These are phyloP conservation scores for Drosophila yakuba DNA, from an alignment of 1,140 invertebrate species.

Conservation along the genomic window DNA sequence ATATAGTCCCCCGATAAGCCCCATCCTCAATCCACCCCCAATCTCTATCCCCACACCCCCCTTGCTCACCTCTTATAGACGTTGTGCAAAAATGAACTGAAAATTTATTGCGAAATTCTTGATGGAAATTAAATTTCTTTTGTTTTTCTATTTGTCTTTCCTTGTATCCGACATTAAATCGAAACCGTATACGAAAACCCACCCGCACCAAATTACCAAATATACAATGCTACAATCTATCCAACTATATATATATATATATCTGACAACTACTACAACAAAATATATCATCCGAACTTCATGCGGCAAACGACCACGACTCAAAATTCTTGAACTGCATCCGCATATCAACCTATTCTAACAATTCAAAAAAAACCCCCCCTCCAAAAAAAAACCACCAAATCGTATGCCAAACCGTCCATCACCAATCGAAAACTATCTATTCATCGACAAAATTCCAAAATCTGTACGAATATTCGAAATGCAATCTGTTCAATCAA, in stretches of 20 bases:
- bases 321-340: constrained; percentile 53
- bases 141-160: constrained; percentile 55
- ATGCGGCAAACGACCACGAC: constrained; percentile 48
- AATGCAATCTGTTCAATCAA: constrained; percentile 31
- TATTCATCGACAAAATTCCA: constrained; percentile 22
- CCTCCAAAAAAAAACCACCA: constrained; percentile 13
- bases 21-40: background rate
- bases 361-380: constrained; percentile 9
- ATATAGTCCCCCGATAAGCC: background rate
- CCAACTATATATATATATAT: constrained; percentile 24
- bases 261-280: constrained; percentile 36
- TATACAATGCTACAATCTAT: constrained; percentile 59
- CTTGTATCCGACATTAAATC: constrained; percentile 45
- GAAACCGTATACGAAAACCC: constrained; percentile 28
- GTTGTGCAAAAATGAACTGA: constrained; percentile 51
- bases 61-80: constrained; percentile 34
- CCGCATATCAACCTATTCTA: constrained; percentile 34
- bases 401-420: constrained; percentile 55
- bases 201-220: constrained; percentile 63
- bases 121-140: constrained; percentile 49
- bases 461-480: constrained; percentile 31
- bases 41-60: background rate
- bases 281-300: constrained; percentile 50
- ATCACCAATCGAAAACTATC: constrained; percentile 26
- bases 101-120: constrained; percentile 59